Evolutionary conservation across 2,888 invertebrate species (phyloP), one percentile per base, ranked within the genome.

Genomic region (Hyposoter dolosus): DNA sequence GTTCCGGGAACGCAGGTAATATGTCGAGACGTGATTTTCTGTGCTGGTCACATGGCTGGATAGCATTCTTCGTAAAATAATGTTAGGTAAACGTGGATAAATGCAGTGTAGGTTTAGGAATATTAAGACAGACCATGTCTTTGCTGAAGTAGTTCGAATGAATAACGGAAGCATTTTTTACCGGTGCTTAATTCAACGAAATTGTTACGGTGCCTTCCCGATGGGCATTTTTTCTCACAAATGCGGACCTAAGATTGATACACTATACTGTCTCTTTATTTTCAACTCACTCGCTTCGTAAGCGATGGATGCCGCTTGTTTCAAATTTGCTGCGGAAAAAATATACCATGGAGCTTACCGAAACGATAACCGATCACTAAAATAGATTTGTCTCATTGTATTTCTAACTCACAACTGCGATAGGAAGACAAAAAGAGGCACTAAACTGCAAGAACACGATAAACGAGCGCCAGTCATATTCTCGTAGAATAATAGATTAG

Each of bases 21-120:
- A 80, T 69, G 80, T 71, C 76, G 17, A 40, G 66, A 12, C 66
- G 79, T 79, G 75, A 82, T 85, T 85, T 76, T 72, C 72, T 10
- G 50, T 23, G 40, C 23, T 53, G 19, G 17, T 28, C 15, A 12
- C 28, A 32, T 35, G 23, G n/a, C 53, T n/a, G 15, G 45, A 15
- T 82, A 17, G 17, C n/a, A 45, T 56, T 68, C 50, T 45, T 68
- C 45, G 35, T 40, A 10, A 43, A 81, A 50, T 65, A 77, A 56
- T 23, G 60, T 28, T 2, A 15, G 53, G 43, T 43, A 15, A 66
- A 17, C 15, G 43, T 43, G 23, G 66, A 75, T 75, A 47, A 32
- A 53, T 53, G 40, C 28, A 53, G 65, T 15, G 45, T 23, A 6
- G 63, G 60, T 75, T 60, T n/a, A 10, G 43, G 45, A 60, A 43